These are phyloP conservation scores for Rhagonycha fulva DNA, from an alignment of 2,888 invertebrate species.

Conservation along the genomic window DNA sequence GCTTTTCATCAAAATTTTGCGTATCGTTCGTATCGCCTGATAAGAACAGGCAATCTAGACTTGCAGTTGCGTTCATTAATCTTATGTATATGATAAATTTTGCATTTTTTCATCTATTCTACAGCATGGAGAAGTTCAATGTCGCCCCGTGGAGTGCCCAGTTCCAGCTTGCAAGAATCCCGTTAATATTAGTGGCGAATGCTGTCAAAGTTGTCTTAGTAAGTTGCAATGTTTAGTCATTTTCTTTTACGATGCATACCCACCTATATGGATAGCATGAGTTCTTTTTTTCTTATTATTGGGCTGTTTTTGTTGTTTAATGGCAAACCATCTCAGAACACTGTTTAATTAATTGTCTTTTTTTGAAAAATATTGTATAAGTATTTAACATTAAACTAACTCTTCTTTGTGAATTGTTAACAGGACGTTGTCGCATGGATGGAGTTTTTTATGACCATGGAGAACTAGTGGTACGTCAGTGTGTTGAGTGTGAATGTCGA, in stretches of 20 bases:
- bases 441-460: conserved; percentile 74
- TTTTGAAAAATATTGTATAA: background rate
- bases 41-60: conserved; percentile 19
- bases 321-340: background rate
- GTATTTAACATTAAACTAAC: background rate
- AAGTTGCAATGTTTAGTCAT: conserved; percentile 54
- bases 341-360: background rate
- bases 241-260: background rate
- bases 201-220: conserved; percentile 88
- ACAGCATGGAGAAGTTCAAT: conserved; percentile 84
- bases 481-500: conserved; percentile 81
- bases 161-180: conserved; percentile 80
- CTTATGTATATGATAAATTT: conserved; percentile 5
- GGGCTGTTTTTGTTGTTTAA: background rate
- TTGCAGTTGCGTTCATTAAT: conserved; percentile 26
- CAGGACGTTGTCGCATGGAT: conserved; percentile 50
- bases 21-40: conserved; percentile 14
- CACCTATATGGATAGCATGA: background rate
- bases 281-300: background rate
- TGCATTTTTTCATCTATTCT: conserved; percentile 27
- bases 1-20: conserved; percentile 11
- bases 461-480: conserved; percentile 73
- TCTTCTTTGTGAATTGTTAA: conserved; percentile 15
- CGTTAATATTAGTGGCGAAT: conserved; percentile 75
- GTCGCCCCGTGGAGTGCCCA: conserved; percentile 82